phyloP scores from a whole-genome alignment of 2,888 invertebrate genomes.

The Monoplex corrugatus region DNA sequence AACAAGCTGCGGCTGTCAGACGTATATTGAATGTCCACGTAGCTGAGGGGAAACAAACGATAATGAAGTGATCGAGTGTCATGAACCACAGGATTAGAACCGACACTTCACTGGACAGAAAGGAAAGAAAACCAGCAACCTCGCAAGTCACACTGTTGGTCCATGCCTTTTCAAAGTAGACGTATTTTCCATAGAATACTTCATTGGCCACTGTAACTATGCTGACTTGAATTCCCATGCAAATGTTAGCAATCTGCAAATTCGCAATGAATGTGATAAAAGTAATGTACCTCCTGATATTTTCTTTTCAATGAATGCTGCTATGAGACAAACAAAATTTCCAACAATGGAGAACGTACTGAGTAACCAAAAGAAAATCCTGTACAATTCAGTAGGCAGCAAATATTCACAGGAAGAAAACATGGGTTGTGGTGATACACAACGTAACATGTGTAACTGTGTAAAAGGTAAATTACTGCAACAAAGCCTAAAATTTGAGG shows the following conservation, averaged over 20 bases:
- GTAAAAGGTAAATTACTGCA: background rate
- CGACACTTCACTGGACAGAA: background rate
- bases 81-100: background rate
- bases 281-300: too few species aligned
- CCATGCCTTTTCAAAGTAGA: background rate
- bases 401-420: background rate
- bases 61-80: background rate
- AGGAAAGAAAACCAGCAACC: background rate
- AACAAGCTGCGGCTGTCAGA: background rate
- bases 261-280: background rate
- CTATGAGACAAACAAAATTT: background rate
- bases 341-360: background rate
- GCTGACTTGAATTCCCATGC: background rate
- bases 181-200: background rate
- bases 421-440: background rate
- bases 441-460: background rate
- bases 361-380: background rate
- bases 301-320: background rate
- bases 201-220: background rate
- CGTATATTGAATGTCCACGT: background rate
- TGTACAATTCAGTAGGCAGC: background rate
- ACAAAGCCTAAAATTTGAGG: background rate
- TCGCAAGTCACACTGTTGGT: background rate
- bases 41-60: background rate
- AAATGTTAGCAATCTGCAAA: background rate